phyloP scores from a whole-genome alignment of 2,888 invertebrate genomes.

The Criorhina ranunculi region DNA sequence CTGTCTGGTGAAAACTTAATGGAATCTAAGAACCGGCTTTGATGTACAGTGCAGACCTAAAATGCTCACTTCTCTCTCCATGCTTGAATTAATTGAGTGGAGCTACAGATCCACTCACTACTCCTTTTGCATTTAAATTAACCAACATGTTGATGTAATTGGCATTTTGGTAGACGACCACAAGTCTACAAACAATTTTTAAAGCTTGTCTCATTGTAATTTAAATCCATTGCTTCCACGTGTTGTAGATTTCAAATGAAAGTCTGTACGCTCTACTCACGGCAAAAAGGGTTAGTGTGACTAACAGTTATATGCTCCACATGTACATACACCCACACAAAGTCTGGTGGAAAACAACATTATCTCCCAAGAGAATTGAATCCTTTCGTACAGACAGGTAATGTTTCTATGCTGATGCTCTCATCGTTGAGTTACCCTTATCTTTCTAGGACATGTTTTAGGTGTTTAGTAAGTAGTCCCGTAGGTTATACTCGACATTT shows the following conservation, averaged over 20 bases:
- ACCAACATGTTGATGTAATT: no score
- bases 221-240: conserved; percentile 25
- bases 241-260: not conserved
- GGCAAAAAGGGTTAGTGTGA: conserved; percentile 35
- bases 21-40: no score
- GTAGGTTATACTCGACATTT: conserved; percentile 14
- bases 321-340: conserved; percentile 17
- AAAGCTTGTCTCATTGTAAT: conserved; percentile 32
- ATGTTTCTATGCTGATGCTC: conserved; percentile 24
- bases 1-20: no score
- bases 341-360: conserved; percentile 34
- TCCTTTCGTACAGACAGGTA: conserved; percentile 10
- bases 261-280: not conserved
- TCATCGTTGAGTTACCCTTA: conserved; percentile 46
- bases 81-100: no score
- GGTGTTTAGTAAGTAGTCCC: conserved; percentile 52
- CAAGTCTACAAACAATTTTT: not conserved
- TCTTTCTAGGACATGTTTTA: conserved; percentile 37
- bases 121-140: no score
- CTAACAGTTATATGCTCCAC: conserved; percentile 21
- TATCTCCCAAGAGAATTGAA: conserved; percentile 38
- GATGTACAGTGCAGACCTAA: no score
- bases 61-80: no score
- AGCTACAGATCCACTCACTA: no score
- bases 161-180: not conserved